Evolutionary conservation across 2,888 invertebrate genomes (phyloP).

Genomic region (Chymomyza caudatula): DNA sequence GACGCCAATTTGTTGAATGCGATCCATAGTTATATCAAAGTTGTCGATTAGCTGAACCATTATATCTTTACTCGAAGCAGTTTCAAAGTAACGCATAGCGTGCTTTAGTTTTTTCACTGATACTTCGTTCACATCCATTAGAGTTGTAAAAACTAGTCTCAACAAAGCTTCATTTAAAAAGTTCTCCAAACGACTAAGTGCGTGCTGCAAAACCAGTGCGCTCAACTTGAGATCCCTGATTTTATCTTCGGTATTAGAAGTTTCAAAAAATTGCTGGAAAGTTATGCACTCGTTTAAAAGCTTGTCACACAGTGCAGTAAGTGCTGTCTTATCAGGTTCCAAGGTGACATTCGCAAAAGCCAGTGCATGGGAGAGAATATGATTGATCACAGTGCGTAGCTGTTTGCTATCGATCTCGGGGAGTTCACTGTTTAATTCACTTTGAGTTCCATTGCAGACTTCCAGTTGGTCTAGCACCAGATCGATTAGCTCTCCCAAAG

Average conservation of each 20-base stretch:
- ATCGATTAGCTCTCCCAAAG: conserved; percentile 74
- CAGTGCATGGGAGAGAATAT: conserved; percentile 68
- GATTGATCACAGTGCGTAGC: conserved; percentile 61
- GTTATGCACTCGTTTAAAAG: conserved; percentile 67
- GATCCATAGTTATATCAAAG: conserved; percentile 75
- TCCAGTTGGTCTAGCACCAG: conserved; percentile 60
- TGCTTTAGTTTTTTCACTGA: conserved; percentile 62
- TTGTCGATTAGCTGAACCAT: conserved; percentile 65
- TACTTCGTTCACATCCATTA: conserved; percentile 62
- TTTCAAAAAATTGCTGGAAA: conserved; percentile 67
- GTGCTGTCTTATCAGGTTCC: conserved; percentile 69
- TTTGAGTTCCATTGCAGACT: conserved; percentile 56
- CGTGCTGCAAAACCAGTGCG: conserved; percentile 70
- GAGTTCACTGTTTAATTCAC: background rate
- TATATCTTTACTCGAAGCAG: conserved; percentile 18
- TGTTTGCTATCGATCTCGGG: conserved; percentile 43
- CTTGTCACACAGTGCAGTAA: conserved; percentile 72
- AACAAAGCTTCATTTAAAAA: conserved; percentile 74
- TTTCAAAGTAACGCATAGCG: conserved; percentile 31
- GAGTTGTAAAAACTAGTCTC: conserved; percentile 66
- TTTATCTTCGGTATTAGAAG: conserved; percentile 21
- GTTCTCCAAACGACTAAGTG: conserved; percentile 71
- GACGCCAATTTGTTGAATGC: conserved; percentile 75
- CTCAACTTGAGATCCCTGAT: conserved; percentile 69
- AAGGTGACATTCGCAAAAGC: conserved; percentile 75